Percentiles rank a stretch among this genome's conserved stretches.
Conservation (phyloP, 2,113 vertebrate genomes). For the Rhynchopsitta pachyrhyncha region DNA sequence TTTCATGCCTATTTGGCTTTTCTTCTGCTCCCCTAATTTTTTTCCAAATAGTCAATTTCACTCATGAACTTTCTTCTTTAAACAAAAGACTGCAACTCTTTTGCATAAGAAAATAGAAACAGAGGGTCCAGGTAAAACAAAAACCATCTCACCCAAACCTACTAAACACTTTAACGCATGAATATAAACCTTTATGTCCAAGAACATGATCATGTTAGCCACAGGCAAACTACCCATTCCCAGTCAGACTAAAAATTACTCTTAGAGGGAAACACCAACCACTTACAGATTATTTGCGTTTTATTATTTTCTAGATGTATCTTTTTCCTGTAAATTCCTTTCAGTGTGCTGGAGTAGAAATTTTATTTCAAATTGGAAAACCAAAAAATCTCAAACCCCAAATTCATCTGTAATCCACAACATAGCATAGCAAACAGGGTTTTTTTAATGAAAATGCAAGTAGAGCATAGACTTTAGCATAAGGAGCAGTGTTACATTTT, state of each 20-base stretch:
- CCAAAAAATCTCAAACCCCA: not conserved
- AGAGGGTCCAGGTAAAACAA: not conserved
- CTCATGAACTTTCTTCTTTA: conserved; percentile 3
- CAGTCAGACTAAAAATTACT: not conserved
- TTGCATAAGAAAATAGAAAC: not conserved
- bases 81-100: not conserved
- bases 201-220: not conserved
- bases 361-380: conserved; percentile 6
- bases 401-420: not conserved
- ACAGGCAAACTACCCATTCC: not conserved
- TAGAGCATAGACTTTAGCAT: not conserved
- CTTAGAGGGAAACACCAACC: not conserved
- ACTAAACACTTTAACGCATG: not conserved
- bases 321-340: conserved; percentile 3
- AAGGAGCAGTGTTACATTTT: not conserved
- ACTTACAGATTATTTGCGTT: not conserved
- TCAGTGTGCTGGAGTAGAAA: not conserved
- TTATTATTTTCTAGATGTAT: not conserved
- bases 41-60: conserved; percentile 1
- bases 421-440: rapidly evolving
- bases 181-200: not conserved
- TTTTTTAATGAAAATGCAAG: not conserved
- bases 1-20: conserved; percentile 50
- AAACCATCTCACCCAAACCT: not conserved
- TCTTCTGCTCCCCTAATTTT: not conserved